These are phyloP conservation scores for Tadarida brasiliensis DNA, from an alignment of 2,797 vertebrate genomes.

Conservation along the genomic window DNA sequence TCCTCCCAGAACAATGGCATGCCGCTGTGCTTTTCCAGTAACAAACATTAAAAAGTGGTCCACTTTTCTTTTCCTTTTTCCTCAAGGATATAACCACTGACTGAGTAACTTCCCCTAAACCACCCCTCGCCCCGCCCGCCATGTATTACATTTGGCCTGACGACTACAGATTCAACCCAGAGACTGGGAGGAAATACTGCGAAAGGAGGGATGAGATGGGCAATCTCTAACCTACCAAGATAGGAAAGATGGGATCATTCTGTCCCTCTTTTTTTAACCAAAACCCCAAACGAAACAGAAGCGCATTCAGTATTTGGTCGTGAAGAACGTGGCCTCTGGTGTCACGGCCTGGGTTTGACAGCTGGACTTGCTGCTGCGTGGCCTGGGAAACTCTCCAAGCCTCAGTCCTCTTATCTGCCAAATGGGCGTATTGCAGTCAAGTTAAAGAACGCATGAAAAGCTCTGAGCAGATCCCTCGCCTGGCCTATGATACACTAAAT, in stretches of 20 bases:
- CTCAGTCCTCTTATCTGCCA: background rate
- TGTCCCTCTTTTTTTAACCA: background rate
- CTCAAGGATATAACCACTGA: background rate
- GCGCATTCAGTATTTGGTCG: background rate
- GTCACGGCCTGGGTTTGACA: rapidly evolving
- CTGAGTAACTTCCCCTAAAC: background rate
- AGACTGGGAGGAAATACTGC: background rate
- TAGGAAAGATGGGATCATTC: background rate
- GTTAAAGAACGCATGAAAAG: background rate
- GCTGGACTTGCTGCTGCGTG: background rate
- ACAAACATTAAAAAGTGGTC: background rate
- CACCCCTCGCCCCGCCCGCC: rapidly evolving
- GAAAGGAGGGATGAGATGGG: background rate
- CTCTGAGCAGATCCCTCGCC: background rate
- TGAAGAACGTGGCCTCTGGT: background rate
- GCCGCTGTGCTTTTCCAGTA: background rate
- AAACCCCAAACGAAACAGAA: background rate
- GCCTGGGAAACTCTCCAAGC: background rate
- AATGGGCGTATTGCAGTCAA: background rate
- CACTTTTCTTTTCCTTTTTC: constrained; percentile 37
- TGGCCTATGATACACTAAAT: background rate
- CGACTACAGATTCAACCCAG: background rate
- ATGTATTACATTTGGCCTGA: background rate
- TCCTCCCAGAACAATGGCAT: constrained; percentile 16
- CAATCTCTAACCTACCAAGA: background rate